These are phyloP conservation scores for Saccostrea glomerata DNA, from an alignment of 1,140 invertebrate genomes.

Conservation along the genomic window DNA sequence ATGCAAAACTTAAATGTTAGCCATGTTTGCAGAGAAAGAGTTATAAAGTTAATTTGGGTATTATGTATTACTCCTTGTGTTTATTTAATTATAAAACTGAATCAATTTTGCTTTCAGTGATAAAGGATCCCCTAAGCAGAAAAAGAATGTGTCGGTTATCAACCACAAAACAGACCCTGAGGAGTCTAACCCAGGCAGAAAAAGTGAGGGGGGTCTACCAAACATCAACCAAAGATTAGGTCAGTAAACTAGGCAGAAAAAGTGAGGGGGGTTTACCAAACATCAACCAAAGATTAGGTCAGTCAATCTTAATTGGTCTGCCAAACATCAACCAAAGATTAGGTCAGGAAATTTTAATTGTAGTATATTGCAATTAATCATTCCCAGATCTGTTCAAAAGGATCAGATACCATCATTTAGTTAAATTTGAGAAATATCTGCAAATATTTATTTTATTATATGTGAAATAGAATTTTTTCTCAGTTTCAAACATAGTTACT, in stretches of 20 bases:
- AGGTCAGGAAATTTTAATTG: no score
- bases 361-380: no score
- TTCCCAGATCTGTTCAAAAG: no score
- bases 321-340: conserved; percentile 74
- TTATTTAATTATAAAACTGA: neutral
- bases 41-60: neutral
- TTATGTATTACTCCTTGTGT: neutral
- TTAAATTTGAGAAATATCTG: no score
- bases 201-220: conserved; percentile 61
- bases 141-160: conserved; percentile 26
- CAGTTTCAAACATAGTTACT: no score
- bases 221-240: conserved; percentile 74
- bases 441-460: no score
- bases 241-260: conserved; percentile 43
- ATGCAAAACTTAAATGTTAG: no score
- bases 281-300: conserved; percentile 75
- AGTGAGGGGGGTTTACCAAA: conserved; percentile 62
- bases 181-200: neutral
- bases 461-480: no score
- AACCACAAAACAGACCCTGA: conserved; percentile 6
- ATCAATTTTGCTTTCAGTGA: conserved; percentile 6
- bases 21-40: neutral
- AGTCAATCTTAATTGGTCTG: conserved; percentile 49
- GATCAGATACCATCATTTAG: no score
- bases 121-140: conserved; percentile 3